A percentile compares a stretch with the other conserved stretches of the same genome.
These are phyloP conservation scores for Spodoptera picta DNA, from an alignment of 2,888 invertebrate genomes.

Conservation along the genomic window DNA sequence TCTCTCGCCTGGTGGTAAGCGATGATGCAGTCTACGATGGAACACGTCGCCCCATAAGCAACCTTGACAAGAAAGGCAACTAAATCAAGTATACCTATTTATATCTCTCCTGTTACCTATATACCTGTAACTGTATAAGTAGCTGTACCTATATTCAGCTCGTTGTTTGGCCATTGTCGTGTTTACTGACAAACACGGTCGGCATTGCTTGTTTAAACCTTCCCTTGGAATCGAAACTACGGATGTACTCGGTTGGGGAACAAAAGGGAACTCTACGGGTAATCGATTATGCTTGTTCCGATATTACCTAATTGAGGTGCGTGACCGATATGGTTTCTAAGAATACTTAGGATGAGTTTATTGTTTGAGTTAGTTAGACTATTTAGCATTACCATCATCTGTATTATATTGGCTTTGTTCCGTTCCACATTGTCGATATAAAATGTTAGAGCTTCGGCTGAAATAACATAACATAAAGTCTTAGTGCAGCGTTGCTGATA, in stretches of 20 bases:
- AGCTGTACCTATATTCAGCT: constrained; percentile 33
- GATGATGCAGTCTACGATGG: no score
- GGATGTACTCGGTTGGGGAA: constrained; percentile 37
- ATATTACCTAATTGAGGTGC: constrained; percentile 15
- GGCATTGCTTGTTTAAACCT: constrained; percentile 57
- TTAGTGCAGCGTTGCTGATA: no score
- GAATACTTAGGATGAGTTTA: not conserved
- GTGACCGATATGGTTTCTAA: constrained; percentile 8
- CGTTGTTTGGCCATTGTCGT: constrained; percentile 61
- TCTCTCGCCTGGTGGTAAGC: no score
- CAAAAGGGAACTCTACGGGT: constrained; percentile 17
- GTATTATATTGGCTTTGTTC: no score
- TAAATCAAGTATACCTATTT: constrained; percentile 2
- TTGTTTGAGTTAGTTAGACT: not conserved
- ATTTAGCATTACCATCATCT: no score
- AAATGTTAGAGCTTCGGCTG: no score
- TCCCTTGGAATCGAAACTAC: constrained; percentile 51
- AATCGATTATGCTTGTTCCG: constrained; percentile 23
- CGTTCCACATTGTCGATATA: no score
- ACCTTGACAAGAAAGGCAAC: no score
- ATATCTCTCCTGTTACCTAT: constrained; percentile 4
- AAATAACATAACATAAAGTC: no score
- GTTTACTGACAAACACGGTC: constrained; percentile 63
- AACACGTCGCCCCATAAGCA: no score
- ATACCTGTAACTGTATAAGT: constrained; percentile 10